Base-by-base conservation (phyloP, 2,888 invertebrate genomes). In the Drosophila percnosoma region DNA sequence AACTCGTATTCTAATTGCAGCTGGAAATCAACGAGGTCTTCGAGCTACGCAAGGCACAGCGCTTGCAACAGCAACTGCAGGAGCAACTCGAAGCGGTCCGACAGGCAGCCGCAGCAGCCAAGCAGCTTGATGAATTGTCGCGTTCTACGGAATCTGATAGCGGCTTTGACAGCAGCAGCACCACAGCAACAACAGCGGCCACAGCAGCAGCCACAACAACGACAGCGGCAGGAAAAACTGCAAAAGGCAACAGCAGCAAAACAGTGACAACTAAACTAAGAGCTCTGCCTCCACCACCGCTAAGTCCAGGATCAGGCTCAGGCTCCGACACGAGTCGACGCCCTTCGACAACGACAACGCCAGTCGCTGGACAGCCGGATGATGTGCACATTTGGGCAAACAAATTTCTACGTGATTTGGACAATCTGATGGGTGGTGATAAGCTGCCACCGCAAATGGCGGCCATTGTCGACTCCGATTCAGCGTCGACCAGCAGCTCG, bases 11-110 rank as follows among this genome's bases (percentile, higher is more conserved):
- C 74, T 75, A 75, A 78, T 75, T 89, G 67, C 90, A 93, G 93
- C 91, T 91, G 73, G 93, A 93, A 91, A 93, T 93, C 89, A 93
- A 93, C 87, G 93, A 93, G 86, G 93, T 93, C 74, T 93, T 93
- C 79, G 93, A 93, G 81, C 86, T 92, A 68, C 91, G 92, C 79
- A 90, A 90, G 75, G 90, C 90, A 55, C 90, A 91, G 73, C 90
- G 89, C 33, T 69, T 87, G 71, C 78, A 86, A n/a, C 89, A 89
- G 57, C 70, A 78, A 52, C 74, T 84, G 58, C 68, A 75, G 55
- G 77, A 78, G 33, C 82, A 78, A 34, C 73, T 80, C 45, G 75
- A 78, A 49, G 83, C 72, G 0, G 70, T 78, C 61, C 64, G 70
- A 34, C 79, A 71, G 38, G 81, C 73, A 10, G 78, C 57, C 10